These are phyloP conservation scores for Masticophis lateralis DNA, from an alignment of 2,797 vertebrate genomes.

Conservation along the genomic window DNA sequence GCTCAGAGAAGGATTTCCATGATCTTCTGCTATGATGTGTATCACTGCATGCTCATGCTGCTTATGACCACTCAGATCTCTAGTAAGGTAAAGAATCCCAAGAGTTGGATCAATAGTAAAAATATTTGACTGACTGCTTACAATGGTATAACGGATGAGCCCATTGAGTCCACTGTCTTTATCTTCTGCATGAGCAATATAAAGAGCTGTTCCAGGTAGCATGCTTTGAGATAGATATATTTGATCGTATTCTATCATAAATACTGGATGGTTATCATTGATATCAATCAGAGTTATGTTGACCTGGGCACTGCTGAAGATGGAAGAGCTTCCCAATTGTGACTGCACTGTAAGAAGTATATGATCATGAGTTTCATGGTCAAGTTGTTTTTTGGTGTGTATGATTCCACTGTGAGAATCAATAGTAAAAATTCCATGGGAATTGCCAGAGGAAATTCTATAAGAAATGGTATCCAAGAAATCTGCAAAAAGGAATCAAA, in stretches of 20 bases:
- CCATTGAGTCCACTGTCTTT: conserved; percentile 83
- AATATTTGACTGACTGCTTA: conserved; percentile 47
- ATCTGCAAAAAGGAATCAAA: conserved; percentile 67
- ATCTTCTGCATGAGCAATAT: conserved; percentile 84
- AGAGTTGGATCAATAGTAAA: conserved; percentile 77
- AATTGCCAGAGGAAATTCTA: conserved; percentile 85
- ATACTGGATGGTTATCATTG: conserved; percentile 85
- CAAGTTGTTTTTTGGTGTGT: conserved; percentile 75
- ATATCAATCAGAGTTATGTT: conserved; percentile 81
- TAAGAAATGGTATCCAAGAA: conserved; percentile 78
- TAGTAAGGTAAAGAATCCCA: conserved; percentile 79
- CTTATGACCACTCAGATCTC: conserved; percentile 58
- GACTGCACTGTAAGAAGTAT: conserved; percentile 82
- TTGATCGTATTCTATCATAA: conserved; percentile 68
- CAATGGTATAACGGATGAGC: conserved; percentile 76
- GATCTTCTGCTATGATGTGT: conserved; percentile 80
- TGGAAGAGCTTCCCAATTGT: conserved; percentile 68
- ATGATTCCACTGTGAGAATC: conserved; percentile 82
- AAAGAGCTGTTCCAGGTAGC: conserved; percentile 80
- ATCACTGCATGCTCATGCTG: conserved; percentile 65
- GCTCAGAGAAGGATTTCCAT: conserved; percentile 75
- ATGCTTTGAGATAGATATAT: conserved; percentile 76
- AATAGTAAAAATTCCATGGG: conserved; percentile 78
- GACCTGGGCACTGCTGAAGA: conserved; percentile 84
- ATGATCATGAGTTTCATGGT: conserved; percentile 79